These are phyloP conservation scores for Platynereis dumerilii DNA, from an alignment of 2,888 invertebrate genomes.

Conservation along the genomic window DNA sequence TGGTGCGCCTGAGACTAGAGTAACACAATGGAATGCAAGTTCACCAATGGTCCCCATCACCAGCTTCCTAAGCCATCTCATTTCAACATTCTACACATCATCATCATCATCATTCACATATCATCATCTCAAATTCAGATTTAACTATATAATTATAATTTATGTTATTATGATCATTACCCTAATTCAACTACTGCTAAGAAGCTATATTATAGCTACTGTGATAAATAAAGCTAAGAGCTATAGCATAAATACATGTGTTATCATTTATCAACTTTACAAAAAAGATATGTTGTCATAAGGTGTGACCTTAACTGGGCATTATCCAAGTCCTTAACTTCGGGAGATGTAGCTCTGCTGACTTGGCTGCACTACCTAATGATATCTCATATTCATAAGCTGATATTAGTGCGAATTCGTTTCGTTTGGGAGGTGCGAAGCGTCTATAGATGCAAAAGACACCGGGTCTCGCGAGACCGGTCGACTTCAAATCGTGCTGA, in stretches of 20 bases:
- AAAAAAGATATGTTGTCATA: constrained; percentile 26
- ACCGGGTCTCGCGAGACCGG: no score
- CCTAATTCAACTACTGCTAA: constrained; percentile 23
- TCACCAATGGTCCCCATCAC: background rate
- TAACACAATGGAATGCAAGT: no score
- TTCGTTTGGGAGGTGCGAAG: no score
- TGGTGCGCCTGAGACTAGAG: no score
- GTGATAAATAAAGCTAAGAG: no score
- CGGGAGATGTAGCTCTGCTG: no score
- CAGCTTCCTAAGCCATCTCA: constrained; percentile 2
- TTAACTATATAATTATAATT: constrained; percentile 7
- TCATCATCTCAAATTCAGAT: background rate
- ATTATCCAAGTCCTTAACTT: constrained; percentile 2
- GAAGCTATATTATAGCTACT: constrained; percentile 12
- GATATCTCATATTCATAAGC: no score
- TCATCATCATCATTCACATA: constrained; percentile 4
- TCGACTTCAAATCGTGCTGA: no score
- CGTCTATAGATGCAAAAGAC: no score
- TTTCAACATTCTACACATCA: constrained; percentile 11
- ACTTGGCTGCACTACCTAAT: no score
- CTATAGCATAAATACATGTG: no score
- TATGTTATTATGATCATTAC: constrained; percentile 12
- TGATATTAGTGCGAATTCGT: no score
- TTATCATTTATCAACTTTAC: constrained; percentile 21
- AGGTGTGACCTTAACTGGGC: constrained; percentile 29